A percentile compares a stretch with the other conserved stretches of the same genome.
Evolutionary conservation across 2,113 vertebrate genomes (phyloP).

Genomic region (Gallinago media): DNA sequence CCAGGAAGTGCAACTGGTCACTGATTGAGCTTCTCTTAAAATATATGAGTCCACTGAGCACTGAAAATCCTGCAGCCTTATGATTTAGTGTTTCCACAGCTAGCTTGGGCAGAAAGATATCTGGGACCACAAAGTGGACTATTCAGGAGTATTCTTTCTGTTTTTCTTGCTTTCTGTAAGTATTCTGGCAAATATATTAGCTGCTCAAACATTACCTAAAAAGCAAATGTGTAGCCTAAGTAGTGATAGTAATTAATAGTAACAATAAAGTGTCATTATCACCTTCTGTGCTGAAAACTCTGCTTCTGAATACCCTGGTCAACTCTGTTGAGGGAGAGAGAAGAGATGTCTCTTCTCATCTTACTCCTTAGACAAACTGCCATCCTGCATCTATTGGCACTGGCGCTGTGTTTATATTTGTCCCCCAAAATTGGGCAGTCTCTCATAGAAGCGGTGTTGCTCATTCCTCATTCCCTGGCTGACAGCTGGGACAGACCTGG

Average conservation of each 20-base stretch:
- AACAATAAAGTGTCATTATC: background rate
- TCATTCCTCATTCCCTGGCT: background rate
- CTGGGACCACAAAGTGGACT: background rate
- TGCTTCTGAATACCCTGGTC: background rate
- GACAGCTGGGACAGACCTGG: fast-evolving
- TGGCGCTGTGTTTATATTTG: background rate
- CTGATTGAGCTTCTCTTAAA: background rate
- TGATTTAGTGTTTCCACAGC: background rate
- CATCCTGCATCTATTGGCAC: fast-evolving
- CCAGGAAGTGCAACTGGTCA: fast-evolving
- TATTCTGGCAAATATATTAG: background rate
- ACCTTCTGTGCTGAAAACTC: background rate
- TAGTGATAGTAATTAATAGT: too few species aligned
- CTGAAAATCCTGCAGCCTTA: background rate
- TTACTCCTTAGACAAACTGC: background rate
- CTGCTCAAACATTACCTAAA: background rate
- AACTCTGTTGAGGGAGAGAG: background rate
- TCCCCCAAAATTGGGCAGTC: fast-evolving
- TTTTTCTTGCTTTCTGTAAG: background rate
- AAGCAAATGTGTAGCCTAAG: background rate
- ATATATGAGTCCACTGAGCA: background rate
- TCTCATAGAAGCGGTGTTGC: background rate
- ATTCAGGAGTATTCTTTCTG: background rate
- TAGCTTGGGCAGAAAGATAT: background rate
- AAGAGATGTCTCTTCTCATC: background rate